These are phyloP conservation scores for Deilephila elpenor DNA, from an alignment of 2,888 invertebrate species.

Conservation along the genomic window DNA sequence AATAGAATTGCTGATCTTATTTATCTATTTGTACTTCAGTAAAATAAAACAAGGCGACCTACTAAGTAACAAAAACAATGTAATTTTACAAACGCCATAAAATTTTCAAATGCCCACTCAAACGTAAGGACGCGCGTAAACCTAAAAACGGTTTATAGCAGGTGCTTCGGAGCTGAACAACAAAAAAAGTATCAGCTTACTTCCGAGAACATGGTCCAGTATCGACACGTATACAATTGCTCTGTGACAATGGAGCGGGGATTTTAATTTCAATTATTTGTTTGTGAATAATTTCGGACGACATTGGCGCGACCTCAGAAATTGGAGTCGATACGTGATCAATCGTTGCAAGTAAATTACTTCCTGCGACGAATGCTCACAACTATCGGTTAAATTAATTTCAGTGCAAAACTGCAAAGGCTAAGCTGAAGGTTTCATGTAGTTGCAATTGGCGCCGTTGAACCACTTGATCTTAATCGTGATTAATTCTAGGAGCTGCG, in stretches of 20 bases:
- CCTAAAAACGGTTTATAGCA: constrained; percentile 31
- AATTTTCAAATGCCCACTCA: constrained; percentile 32
- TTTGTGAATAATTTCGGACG: constrained; percentile 59
- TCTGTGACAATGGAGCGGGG: constrained; percentile 56
- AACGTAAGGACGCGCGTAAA: constrained; percentile 31
- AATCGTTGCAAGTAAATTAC: constrained; percentile 74
- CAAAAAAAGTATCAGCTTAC: constrained; percentile 69
- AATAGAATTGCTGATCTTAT: too few relatives aligned
- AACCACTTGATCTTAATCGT: background rate
- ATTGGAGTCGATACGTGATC: constrained; percentile 71
- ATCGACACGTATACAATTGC: constrained; percentile 68
- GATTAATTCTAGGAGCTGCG: too few relatives aligned
- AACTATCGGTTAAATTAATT: constrained; percentile 59
- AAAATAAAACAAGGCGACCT: background rate
- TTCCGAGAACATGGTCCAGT: constrained; percentile 65
- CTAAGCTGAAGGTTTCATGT: constrained; percentile 29
- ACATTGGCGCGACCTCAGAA: constrained; percentile 73
- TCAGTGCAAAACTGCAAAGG: constrained; percentile 39
- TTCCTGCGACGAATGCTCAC: constrained; percentile 68
- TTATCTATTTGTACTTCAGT: background rate
- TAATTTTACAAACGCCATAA: constrained; percentile 23
- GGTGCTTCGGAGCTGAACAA: constrained; percentile 12
- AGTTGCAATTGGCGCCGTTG: background rate
- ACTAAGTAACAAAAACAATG: background rate
- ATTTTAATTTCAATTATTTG: constrained; percentile 57